These are phyloP conservation scores for Chaetogeoica ovagalla DNA, from an alignment of 2,888 invertebrate species.

Conservation along the genomic window DNA sequence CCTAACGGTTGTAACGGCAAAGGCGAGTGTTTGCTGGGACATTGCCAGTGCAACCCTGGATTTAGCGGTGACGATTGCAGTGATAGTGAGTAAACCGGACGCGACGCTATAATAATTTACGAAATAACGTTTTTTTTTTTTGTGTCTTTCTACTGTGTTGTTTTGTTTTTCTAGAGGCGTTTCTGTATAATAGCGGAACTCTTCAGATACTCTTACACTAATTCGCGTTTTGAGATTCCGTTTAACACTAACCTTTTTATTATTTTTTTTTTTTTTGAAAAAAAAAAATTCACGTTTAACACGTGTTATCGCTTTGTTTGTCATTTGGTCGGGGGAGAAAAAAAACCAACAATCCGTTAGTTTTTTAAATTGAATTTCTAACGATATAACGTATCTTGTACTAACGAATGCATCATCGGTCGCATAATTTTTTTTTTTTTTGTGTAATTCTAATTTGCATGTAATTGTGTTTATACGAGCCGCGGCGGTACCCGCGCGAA, in stretches of 20 bases:
- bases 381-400: too few species aligned
- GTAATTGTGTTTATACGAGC: neutral
- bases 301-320: conserved; percentile 2
- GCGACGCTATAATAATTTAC: too few species aligned
- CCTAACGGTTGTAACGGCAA: conserved; percentile 95
- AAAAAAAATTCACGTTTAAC: neutral
- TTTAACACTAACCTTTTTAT: neutral
- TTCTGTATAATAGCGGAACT: neutral
- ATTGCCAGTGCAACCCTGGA: conserved; percentile 94
- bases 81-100: conserved; percentile 74
- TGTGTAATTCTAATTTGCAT: conserved; percentile 10
- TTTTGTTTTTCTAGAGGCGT: conserved; percentile 35
- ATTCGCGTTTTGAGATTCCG: neutral
- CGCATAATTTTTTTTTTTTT: conserved; percentile 8
- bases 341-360: neutral
- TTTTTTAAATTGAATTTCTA: too few species aligned
- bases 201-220: neutral
- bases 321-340: too few species aligned
- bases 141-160: conserved; percentile 11
- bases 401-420: neutral
- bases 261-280: neutral
- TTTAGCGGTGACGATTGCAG: conserved; percentile 96
- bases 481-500: neutral
- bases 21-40: conserved; percentile 92
- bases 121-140: neutral